Base-by-base conservation (phyloP, 2,113 vertebrate genomes). In the Plecturocebus donacophilus region DNA sequence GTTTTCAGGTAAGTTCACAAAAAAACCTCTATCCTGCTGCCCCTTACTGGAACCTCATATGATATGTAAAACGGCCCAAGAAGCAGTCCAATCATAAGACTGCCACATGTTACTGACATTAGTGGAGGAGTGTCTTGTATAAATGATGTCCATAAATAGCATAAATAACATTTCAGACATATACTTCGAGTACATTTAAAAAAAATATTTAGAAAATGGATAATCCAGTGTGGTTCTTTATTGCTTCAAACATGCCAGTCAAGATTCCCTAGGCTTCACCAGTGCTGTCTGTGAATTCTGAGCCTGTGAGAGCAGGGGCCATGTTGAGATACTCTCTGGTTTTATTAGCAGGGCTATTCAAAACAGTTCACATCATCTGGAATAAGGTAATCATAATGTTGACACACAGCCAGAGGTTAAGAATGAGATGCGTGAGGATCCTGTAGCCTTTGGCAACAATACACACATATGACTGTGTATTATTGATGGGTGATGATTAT, bases 301-400 rank as follows among this genome's bases (percentile, higher is more conserved):
- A 27, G 17, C 16, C 35, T 84, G 0, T 38, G 12, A 93, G 84
- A 85, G 25, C n/a, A 77, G 52, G 52, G 25, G 19, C 35, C 49
- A 13, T 88, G 19, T 75, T 56, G 71, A 87, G 40, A 91, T 66
- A 3, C 27, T 82, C n/a, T 90, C 25, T 70, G 47, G 16, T 42
- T 89, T 92, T 85, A 17, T 56, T 25, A 75, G 84, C 40, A 42
- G 81, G 7, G 23, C 40, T 73, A 80, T 94, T 85, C 49, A 45
- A n/a, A 79, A 77, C 35, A 68, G 58, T 42, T 76, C 25, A 21
- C n/a, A 38, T 56, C 27, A 49, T 90, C 68, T 66, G 35, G 23
- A 27, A 32, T 76, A 87, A 80, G n/a, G 40, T 68, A 75, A 58
- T 82, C 45, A 14, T 10, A 8, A 11, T 61, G 47, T 2, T 89